These are phyloP conservation scores for Archips xylosteana DNA, from an alignment of 2,888 invertebrate genomes.

Conservation along the genomic window DNA sequence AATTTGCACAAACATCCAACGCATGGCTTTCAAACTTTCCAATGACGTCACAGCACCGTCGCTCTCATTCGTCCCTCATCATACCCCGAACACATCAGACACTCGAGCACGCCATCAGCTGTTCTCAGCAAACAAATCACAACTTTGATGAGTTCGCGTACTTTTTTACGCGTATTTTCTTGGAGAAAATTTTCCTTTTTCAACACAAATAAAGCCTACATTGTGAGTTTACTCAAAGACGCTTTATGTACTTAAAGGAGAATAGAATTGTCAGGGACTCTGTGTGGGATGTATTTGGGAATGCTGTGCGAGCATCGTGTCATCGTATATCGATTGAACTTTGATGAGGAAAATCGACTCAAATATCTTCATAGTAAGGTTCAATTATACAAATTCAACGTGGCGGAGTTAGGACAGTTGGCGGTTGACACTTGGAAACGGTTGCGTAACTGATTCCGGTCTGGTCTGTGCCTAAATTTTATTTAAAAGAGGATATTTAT, in stretches of 20 bases:
- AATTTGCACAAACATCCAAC: neutral
- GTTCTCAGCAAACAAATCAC: slow-evolving; percentile 58
- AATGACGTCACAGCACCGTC: neutral
- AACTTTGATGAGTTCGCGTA: slow-evolving; percentile 63
- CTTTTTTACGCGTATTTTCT: slow-evolving; percentile 50
- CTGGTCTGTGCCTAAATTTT: slow-evolving; percentile 8
- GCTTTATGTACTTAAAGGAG: slow-evolving; percentile 43
- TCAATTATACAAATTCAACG: neutral
- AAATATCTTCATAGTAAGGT: neutral
- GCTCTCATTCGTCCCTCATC: neutral
- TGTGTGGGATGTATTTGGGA: slow-evolving; percentile 31
- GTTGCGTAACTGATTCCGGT: slow-evolving; percentile 21
- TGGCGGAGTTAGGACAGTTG: neutral
- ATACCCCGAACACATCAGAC: slow-evolving; percentile 1
- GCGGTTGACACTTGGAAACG: neutral
- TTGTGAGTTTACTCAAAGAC: slow-evolving; percentile 51
- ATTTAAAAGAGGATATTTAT: slow-evolving; percentile 7
- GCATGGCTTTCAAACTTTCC: neutral
- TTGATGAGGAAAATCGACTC: neutral
- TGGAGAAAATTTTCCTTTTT: slow-evolving; percentile 38
- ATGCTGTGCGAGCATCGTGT: neutral
- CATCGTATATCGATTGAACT: neutral
- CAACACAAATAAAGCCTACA: slow-evolving; percentile 47
- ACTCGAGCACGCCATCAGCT: slow-evolving; percentile 54
- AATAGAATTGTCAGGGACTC: slow-evolving; percentile 30